Conservation (phyloP, 1,140 invertebrate species). For the Macrocentrus cingulum region DNA sequence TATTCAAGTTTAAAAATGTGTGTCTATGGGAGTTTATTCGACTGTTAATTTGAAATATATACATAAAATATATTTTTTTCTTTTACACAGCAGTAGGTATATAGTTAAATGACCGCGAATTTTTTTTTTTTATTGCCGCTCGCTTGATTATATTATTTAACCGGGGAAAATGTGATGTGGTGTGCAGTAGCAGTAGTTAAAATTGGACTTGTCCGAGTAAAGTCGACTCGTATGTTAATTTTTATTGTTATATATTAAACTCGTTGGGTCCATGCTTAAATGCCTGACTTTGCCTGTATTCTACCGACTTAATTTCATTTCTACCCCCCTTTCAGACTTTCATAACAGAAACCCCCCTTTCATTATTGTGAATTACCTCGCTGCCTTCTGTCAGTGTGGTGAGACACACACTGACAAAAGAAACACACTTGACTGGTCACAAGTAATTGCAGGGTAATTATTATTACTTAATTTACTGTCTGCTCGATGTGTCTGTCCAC, state of each 20-base stretch:
- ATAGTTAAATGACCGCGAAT: too few relatives aligned
- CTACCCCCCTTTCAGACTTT: too few relatives aligned
- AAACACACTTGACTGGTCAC: not conserved
- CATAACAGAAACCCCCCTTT: too few relatives aligned
- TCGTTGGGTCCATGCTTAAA: conserved; percentile 48
- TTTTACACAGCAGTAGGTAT: too few relatives aligned
- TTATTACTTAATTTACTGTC: conserved; percentile 38
- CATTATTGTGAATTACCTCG: conserved; percentile 57
- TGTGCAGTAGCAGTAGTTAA: too few relatives aligned
- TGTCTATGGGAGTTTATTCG: not conserved
- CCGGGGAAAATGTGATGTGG: not conserved
- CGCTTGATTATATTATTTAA: conserved; percentile 3
- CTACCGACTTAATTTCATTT: conserved; percentile 53
- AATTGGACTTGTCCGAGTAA: not conserved
- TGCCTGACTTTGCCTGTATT: conserved; percentile 49
- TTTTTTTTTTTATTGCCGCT: conserved; percentile 6
- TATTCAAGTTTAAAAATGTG: not conserved
- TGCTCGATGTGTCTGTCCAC: too few relatives aligned
- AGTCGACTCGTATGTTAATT: conserved; percentile 9
- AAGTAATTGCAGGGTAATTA: conserved; percentile 11
- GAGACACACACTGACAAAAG: too few relatives aligned
- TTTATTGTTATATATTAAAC: conserved; percentile 52
- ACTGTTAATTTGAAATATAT: not conserved
- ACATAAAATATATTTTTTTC: too few relatives aligned
- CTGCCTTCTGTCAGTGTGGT: conserved; percentile 51